A percentile compares a stretch with the other conserved stretches of the same genome.
Conservation (phyloP, 2,888 invertebrate species). For the Folsomia candida region DNA sequence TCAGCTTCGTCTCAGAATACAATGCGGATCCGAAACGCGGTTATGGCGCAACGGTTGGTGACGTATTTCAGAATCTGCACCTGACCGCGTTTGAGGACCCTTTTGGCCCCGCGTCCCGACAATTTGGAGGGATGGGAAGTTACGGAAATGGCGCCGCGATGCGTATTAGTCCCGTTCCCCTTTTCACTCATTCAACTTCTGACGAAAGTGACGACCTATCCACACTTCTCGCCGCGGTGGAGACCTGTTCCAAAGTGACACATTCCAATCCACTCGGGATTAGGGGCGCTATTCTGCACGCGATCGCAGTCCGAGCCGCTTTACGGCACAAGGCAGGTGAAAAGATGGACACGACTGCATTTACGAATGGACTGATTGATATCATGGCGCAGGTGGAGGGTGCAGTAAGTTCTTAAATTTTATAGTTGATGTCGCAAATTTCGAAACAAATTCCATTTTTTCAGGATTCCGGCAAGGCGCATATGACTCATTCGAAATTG, state of each 20-base stretch:
- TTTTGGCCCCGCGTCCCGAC: slow-evolving; percentile 63
- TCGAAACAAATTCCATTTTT: no score
- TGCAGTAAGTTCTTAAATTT: slow-evolving; percentile 51
- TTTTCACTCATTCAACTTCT: slow-evolving; percentile 60
- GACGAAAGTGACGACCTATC: slow-evolving; percentile 56
- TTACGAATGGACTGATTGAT: slow-evolving; percentile 58
- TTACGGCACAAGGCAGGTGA: slow-evolving; percentile 36
- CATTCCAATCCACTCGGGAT: slow-evolving; percentile 59
- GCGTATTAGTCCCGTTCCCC: slow-evolving; percentile 66
- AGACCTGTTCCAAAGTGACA: slow-evolving; percentile 62
- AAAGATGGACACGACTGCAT: slow-evolving; percentile 55
- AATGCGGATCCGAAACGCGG: slow-evolving; percentile 63
- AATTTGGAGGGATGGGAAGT: slow-evolving; percentile 68
- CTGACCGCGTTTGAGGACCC: slow-evolving; percentile 61
- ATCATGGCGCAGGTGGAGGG: slow-evolving; percentile 57
- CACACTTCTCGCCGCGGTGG: slow-evolving; percentile 54
- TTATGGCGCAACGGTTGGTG: slow-evolving; percentile 64
- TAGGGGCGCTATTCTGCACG: slow-evolving; percentile 50
- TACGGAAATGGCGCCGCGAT: slow-evolving; percentile 78
- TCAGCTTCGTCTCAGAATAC: slow-evolving; percentile 64
- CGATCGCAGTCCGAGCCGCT: slow-evolving; percentile 53
- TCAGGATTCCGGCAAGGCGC: no score
- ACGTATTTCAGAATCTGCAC: slow-evolving; percentile 59
- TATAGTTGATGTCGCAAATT: no score
- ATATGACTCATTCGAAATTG: no score